Conservation (phyloP, 2,113 vertebrate genomes). For the Rhinogobius similis region DNA sequence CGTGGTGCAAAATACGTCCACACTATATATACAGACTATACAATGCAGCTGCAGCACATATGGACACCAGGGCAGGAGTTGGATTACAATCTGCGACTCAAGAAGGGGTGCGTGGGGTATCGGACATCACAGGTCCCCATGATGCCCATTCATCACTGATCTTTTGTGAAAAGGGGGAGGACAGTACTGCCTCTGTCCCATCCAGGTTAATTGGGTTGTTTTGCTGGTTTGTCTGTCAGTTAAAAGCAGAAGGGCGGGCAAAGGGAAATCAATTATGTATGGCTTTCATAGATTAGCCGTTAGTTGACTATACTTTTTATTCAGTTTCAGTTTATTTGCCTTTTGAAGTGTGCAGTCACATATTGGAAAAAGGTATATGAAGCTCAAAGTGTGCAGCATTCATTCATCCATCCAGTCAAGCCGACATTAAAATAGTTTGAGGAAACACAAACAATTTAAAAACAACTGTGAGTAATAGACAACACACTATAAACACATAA, state of each 20-base stretch:
- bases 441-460: no score
- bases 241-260: background rate
- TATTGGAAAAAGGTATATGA: no score
- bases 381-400: no score
- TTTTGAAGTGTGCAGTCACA: no score
- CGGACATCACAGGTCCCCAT: constrained; percentile 16
- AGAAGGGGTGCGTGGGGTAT: constrained; percentile 9
- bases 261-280: no score
- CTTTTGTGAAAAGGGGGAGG: background rate
- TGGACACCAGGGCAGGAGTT: constrained; percentile 18
- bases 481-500: no score
- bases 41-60: constrained; percentile 27
- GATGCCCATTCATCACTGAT: background rate
- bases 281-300: no score
- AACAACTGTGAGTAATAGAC: no score
- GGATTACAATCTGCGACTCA: constrained; percentile 27
- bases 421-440: no score
- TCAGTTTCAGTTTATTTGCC: no score
- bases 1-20: constrained; percentile 38
- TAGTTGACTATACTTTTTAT: no score
- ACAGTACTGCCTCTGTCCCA: background rate
- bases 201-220: background rate
- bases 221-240: background rate
- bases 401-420: no score
- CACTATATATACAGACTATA: constrained; percentile 16